Evolutionary conservation across 1,140 invertebrate genomes (phyloP), one percentile per base, ranked within the genome.

Genomic region (Heterodera schachtii): DNA sequence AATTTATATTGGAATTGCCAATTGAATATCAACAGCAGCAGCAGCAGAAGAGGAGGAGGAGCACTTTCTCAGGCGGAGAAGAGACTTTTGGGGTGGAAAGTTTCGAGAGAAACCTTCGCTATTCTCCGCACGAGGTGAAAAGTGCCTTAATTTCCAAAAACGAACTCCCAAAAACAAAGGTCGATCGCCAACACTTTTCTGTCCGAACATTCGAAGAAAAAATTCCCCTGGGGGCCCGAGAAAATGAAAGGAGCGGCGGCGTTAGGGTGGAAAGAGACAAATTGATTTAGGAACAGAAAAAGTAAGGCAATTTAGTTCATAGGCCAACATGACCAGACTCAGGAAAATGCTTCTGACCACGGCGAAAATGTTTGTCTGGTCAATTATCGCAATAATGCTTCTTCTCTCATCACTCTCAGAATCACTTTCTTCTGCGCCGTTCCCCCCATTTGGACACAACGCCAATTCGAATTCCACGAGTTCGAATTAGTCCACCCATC

Each of bases 141-240:
- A 44, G 11, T 21, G 47, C 21, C 21, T 44, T 31, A n/a, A 8
- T 8, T 69, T 78, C 1, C 13, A 71, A 43, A 31, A 46, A 67
- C 67, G 67, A 43, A 9, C 31, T 16, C 3, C 16, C 4, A 31
- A 41, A 69, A 41, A 46, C 70, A 43, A 64, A 78, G 76, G 70
- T 78, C 41, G 76, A 78, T 44, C 76, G 76, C n/a, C 64, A 67
- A 78, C 76, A 78, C 9, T 78, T 76, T 31, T 31, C 76, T 9
- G 49, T 49, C 66, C 60, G 76, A 16, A 66, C 44, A 13, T 78
- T 78, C 70, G 76, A 64, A 7, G 76, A 78, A n/a, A 46, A 49
- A 6, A 46, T 31, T n/a, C 66, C 64, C 13, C 31, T 78, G n/a
- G 76, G 76, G 11, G 60, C 11, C 8, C 4, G n/a, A 21, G 31